Evolutionary conservation across 2,797 vertebrate genomes (phyloP).

Genomic region (Malurus leucopterus): DNA sequence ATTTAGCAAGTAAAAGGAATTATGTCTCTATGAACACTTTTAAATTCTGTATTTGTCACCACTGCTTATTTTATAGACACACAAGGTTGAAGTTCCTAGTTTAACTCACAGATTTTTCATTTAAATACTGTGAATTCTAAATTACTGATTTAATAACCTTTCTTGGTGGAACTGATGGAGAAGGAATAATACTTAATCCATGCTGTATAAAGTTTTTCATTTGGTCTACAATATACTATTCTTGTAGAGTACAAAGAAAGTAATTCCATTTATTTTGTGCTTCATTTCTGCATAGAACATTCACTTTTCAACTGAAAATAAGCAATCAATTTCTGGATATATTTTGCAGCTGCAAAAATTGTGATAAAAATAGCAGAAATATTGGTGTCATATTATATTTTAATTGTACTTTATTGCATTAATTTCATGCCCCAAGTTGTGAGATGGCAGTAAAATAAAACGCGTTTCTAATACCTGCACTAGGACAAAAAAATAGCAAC

Average conservation of each 20-base stretch:
- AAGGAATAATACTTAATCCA: not conserved
- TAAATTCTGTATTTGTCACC: not conserved
- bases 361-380: not conserved
- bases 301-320: not conserved
- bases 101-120: conserved; percentile 49
- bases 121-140: conserved; percentile 39
- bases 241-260: not conserved
- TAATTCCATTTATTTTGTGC: not conserved
- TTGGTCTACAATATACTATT: not conserved
- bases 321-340: not conserved
- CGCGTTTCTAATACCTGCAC: not conserved
- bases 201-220: not conserved
- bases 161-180: not conserved
- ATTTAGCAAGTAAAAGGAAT: not conserved
- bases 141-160: conserved; percentile 2
- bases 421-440: not conserved
- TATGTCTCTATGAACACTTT: not conserved
- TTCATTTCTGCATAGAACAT: not conserved
- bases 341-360: not conserved
- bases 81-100: not conserved
- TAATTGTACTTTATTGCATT: not conserved
- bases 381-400: not conserved
- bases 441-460: not conserved
- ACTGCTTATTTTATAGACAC: not conserved
- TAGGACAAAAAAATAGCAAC: not conserved